These are phyloP conservation scores for Zophobas atratus DNA, from an alignment of 1,140 invertebrate genomes.

Conservation along the genomic window DNA sequence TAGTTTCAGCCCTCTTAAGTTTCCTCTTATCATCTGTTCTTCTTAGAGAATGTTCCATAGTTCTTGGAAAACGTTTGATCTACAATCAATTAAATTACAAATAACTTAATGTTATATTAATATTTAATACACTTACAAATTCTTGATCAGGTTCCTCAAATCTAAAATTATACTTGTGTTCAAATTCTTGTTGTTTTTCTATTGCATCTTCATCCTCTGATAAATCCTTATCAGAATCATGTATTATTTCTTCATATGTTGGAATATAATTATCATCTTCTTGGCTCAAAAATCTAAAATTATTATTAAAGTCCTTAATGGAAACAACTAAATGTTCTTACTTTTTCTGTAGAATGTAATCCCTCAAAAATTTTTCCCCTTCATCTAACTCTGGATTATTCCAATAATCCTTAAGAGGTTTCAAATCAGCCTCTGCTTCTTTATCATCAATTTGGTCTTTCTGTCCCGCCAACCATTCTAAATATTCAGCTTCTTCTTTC, in stretches of 20 bases:
- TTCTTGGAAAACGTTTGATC: constrained; percentile 93
- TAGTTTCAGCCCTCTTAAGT: constrained; percentile 82
- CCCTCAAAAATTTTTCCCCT: constrained; percentile 90
- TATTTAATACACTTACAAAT: constrained; percentile 78
- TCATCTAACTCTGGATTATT: constrained; percentile 84
- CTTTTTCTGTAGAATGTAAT: constrained; percentile 93
- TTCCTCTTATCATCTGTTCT: constrained; percentile 85
- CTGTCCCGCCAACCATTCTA: constrained; percentile 88
- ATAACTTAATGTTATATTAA: constrained; percentile 45
- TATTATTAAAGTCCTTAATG: constrained; percentile 17
- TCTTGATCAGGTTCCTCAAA: constrained; percentile 97
- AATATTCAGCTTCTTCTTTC: constrained; percentile 81
- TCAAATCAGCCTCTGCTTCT: constrained; percentile 76
- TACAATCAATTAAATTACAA: constrained; percentile 65
- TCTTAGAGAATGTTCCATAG: constrained; percentile 87
- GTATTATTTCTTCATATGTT: constrained; percentile 80
- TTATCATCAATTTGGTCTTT: constrained; percentile 76
- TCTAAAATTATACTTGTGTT: constrained; percentile 96
- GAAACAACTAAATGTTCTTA: constrained; percentile 65
- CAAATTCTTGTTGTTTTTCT: constrained; percentile 91
- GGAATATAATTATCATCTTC: constrained; percentile 75
- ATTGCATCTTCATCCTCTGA: constrained; percentile 88
- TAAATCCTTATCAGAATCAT: constrained; percentile 78
- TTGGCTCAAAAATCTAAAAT: constrained; percentile 69
- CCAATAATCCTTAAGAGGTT: constrained; percentile 89